Base-by-base conservation (phyloP, 2,888 invertebrate species). In the Xestia ashworthii region DNA sequence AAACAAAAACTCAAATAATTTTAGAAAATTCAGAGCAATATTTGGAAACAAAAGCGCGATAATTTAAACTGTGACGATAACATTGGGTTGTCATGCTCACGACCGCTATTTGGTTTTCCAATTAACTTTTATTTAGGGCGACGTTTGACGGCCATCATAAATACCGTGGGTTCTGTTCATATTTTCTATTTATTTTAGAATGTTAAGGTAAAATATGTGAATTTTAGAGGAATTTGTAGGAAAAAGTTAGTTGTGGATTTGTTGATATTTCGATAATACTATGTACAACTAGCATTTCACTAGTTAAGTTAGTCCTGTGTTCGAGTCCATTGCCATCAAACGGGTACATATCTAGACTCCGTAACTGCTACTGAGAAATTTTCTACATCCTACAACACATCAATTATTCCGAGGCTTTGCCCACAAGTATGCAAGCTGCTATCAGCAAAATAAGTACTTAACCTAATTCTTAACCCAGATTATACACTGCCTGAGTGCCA, bases 61-160 rank as follows among this genome's bases (percentile, higher is more conserved):
- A 73, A 76, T 73, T 70, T 53, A 32, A 80, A 71, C 62, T 58
- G 79, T 44, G 62, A 25, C 81, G 70, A 58, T 80, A 84, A 76
- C 70, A 84, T 67, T 83, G 84, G 48, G 62, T 19, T 84, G 82
- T 76, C 82, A 84, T 53, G 41, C 55, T 58, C 84, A 81, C 38
- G 44, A 44, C 38, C 8, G 32, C 19, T 76, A 25, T 82, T 80
- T 48, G 69, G 74, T 67, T 73, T 81, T 83, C 69, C 81, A 84
- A 83, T 83, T 83, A 84, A 84, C n/a, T 81, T 84, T 84, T 83
- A 83, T 84, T 76, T 48, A 76, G 83, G 81, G 71, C 72, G 12
- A 25, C 66, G 55, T 64, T 75, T 76, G 70, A 84, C 64, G 70
- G 71, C 46, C 32, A 5, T 73, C 38, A 65, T 67, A 48, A 84